Conservation (phyloP, 1,140 invertebrate species). For the Holcopasites calliopsidis region DNA sequence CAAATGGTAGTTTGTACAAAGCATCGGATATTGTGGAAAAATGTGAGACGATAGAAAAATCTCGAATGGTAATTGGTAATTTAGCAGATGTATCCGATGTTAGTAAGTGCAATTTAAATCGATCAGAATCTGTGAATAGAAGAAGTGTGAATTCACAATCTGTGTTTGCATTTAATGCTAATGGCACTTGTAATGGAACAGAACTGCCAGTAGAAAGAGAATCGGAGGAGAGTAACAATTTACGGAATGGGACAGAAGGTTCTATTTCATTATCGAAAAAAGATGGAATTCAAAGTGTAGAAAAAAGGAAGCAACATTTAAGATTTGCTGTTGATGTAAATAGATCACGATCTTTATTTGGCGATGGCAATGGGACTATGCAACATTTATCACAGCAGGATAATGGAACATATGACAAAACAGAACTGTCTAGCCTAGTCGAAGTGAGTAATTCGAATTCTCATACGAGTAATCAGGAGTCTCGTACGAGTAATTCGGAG, state of each 20-base stretch:
- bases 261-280: too few species aligned
- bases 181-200: neutral
- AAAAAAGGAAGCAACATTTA: neutral
- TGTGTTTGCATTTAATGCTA: neutral
- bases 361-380: neutral
- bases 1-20: neutral
- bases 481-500: too few species aligned
- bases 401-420: neutral
- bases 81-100: neutral
- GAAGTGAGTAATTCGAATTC: too few species aligned
- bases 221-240: neutral
- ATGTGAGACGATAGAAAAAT: neutral
- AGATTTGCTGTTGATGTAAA: constrained; percentile 16
- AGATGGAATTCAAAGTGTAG: neutral
- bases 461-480: too few species aligned
- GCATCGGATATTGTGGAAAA: neutral
- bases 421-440: too few species aligned
- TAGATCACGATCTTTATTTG: constrained; percentile 19
- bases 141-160: neutral
- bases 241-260: too few species aligned
- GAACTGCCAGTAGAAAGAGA: neutral
- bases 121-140: neutral
- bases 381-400: neutral
- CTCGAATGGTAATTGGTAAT: neutral
- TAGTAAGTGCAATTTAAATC: neutral